phyloP scores from a whole-genome alignment of 2,113 vertebrate genomes.

The Collichthys lucidus region DNA sequence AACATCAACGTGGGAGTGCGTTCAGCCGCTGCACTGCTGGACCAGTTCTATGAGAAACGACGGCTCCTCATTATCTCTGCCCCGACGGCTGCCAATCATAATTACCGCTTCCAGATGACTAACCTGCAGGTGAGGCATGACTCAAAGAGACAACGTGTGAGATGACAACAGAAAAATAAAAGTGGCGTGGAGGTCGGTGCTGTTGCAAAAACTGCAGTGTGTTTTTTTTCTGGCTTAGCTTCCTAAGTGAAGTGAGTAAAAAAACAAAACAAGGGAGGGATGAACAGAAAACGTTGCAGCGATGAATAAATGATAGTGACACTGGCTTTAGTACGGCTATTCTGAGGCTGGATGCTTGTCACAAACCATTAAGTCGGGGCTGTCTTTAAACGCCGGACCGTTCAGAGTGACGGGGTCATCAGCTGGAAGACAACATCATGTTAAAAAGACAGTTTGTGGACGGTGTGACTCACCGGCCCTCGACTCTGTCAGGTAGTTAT shows the following conservation, averaged over 20 bases:
- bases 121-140: conserved; percentile 91
- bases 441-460: conserved; percentile 13
- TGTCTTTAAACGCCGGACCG: conserved; percentile 51
- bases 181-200: no score
- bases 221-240: background rate
- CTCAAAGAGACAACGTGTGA: background rate
- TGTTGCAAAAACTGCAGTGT: background rate
- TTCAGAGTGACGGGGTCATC: conserved; percentile 39
- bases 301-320: conserved; percentile 53
- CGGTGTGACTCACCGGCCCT: background rate
- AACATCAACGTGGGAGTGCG: conserved; percentile 94
- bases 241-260: conserved; percentile 27
- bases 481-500: background rate
- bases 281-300: conserved; percentile 50
- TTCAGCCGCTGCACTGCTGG: conserved; percentile 92
- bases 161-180: background rate
- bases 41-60: conserved; percentile 98
- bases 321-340: conserved; percentile 49
- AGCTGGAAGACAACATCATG: conserved; percentile 1
- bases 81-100: conserved; percentile 94
- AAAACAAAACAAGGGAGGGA: conserved; percentile 5
- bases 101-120: conserved; percentile 95
- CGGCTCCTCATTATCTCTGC: conserved; percentile 95
- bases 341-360: conserved; percentile 56
- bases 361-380: conserved; percentile 52